These are phyloP conservation scores for Platycheirus rosarum DNA, from an alignment of 2,888 invertebrate genomes.

Conservation along the genomic window DNA sequence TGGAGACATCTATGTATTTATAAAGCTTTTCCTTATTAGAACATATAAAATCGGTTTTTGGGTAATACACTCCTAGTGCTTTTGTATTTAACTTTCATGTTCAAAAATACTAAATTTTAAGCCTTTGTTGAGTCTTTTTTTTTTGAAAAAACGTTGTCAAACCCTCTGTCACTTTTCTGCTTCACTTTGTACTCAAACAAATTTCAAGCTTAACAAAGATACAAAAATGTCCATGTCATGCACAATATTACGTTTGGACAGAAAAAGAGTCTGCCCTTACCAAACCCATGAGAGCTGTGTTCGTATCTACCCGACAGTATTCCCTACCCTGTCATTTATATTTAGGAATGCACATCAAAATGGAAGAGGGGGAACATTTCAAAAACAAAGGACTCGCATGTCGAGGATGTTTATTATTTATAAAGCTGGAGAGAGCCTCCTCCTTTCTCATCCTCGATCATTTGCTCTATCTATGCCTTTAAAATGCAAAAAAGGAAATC, in stretches of 20 bases:
- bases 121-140: no score
- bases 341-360: conserved; percentile 23
- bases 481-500: conserved; percentile 60
- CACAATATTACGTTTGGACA: conserved; percentile 21
- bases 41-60: no score
- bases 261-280: neutral
- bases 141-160: conserved; percentile 4
- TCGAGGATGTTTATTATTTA: conserved; percentile 72
- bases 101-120: no score
- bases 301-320: conserved; percentile 10
- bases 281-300: neutral
- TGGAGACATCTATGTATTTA: no score
- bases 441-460: conserved; percentile 2
- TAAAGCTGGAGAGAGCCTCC: no score
- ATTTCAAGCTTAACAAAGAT: neutral
- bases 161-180: conserved; percentile 17
- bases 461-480: conserved; percentile 4
- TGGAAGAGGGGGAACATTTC: conserved; percentile 25
- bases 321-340: conserved; percentile 13
- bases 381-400: conserved; percentile 61
- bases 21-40: no score
- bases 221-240: conserved; percentile 23
- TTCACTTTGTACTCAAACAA: conserved; percentile 35
- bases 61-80: no score
- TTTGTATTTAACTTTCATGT: no score